Percentiles rank a stretch among this genome's conserved stretches.
phyloP scores from a whole-genome alignment of 2,888 invertebrate species.

The Invenusta paracnida region DNA sequence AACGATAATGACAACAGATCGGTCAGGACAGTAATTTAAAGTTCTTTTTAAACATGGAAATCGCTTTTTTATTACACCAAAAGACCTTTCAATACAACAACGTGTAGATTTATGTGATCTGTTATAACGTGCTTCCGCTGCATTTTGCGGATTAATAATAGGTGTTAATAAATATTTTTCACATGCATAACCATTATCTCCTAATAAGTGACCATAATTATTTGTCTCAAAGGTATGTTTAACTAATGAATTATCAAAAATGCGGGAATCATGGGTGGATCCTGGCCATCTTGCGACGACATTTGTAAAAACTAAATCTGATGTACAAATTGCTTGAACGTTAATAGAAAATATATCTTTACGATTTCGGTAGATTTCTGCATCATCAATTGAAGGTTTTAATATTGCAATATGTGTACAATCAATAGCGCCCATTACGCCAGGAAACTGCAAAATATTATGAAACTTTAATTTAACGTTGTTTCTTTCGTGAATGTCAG shows the following conservation, averaged over 20 bases:
- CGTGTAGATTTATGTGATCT: constrained; percentile 22
- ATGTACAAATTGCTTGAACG: constrained; percentile 20
- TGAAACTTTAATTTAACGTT: constrained; percentile 31
- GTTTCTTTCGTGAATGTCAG: constrained; percentile 4
- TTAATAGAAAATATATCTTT: constrained; percentile 28
- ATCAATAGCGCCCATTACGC: background rate
- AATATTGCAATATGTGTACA: constrained; percentile 6
- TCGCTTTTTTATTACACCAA: constrained; percentile 24
- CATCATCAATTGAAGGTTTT: constrained; percentile 18
- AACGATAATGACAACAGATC: constrained; percentile 27
- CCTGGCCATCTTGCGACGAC: constrained; percentile 29
- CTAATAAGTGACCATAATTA: constrained; percentile 7
- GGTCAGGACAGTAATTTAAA: constrained; percentile 18
- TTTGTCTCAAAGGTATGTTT: constrained; percentile 6
- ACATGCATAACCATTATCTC: constrained; percentile 31
- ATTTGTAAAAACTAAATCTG: constrained; percentile 19
- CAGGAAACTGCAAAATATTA: constrained; percentile 21
- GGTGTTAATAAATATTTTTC: constrained; percentile 25
- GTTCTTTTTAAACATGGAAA: constrained; percentile 28
- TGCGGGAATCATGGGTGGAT: constrained; percentile 31
- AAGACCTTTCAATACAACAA: constrained; percentile 10
- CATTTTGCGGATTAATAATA: constrained; percentile 2
- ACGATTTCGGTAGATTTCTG: constrained; percentile 8
- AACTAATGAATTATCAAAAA: constrained; percentile 21
- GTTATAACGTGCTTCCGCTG: constrained; percentile 27